phyloP scores from a whole-genome alignment of 2,888 invertebrate species.

The Napeogenes inachia region DNA sequence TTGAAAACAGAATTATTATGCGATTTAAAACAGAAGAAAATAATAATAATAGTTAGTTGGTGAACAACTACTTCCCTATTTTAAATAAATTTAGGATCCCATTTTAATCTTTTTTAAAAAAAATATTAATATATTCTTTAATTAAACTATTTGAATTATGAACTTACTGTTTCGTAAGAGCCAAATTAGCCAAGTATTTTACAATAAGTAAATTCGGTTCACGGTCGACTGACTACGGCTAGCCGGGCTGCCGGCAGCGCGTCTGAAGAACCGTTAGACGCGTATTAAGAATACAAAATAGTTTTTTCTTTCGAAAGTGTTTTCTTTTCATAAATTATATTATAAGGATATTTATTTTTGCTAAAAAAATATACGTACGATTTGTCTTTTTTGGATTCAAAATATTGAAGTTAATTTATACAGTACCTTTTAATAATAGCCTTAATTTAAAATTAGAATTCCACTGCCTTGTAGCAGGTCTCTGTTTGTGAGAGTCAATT shows the following conservation, averaged over 20 bases:
- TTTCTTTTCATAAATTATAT: constrained; percentile 21
- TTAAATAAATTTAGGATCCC: too few species aligned
- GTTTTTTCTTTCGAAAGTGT: constrained; percentile 26
- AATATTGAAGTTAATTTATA: too few species aligned
- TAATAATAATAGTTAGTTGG: too few species aligned
- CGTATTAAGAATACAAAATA: constrained; percentile 36
- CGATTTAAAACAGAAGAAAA: too few species aligned
- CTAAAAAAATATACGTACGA: too few species aligned
- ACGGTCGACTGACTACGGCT: constrained; percentile 13
- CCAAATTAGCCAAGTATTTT: neutral
- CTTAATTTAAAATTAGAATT: too few species aligned
- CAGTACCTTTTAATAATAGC: neutral
- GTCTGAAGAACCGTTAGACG: constrained; percentile 33
- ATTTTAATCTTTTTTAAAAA: neutral
- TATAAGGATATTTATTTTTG: too few species aligned
- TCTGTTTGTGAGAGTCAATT: neutral
- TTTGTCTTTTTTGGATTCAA: too few species aligned
- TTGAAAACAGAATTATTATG: too few species aligned
- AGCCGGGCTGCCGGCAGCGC: constrained; percentile 6
- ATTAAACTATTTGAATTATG: neutral
- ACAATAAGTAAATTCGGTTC: constrained; percentile 13
- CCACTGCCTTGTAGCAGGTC: too few species aligned
- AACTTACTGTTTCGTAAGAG: neutral
- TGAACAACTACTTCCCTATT: too few species aligned
- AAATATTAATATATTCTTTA: neutral